Conservation (phyloP, 1,140 invertebrate genomes). For the Sarcophaga bullata region DNA sequence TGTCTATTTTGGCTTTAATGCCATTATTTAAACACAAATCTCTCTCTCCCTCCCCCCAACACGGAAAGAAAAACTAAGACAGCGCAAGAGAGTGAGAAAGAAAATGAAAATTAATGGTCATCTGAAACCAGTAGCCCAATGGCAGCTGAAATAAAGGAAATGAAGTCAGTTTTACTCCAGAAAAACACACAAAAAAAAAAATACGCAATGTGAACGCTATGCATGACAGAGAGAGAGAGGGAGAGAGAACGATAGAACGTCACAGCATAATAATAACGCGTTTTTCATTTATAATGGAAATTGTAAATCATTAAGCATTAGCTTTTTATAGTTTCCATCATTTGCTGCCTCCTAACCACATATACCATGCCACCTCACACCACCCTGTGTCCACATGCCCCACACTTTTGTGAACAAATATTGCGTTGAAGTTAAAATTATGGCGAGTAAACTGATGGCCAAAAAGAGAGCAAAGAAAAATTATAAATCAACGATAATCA, state of each 20-base stretch:
- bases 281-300: slow-evolving; percentile 35
- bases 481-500: background rate
- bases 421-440: background rate
- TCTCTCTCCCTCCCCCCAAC: background rate
- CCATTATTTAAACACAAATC: background rate
- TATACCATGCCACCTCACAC: background rate
- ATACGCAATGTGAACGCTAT: too few species aligned
- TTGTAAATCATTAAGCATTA: slow-evolving; percentile 35
- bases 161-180: too few species aligned
- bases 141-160: too few species aligned
- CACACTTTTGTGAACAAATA: background rate
- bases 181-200: too few species aligned
- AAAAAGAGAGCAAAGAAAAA: background rate
- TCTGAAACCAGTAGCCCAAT: too few species aligned
- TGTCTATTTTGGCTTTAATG: background rate
- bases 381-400: background rate
- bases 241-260: background rate
- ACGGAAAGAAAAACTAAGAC: background rate
- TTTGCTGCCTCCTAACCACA: too few species aligned
- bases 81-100: too few species aligned
- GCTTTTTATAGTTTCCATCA: background rate
- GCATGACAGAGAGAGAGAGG: too few species aligned
- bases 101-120: too few species aligned
- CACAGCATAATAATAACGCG: background rate
- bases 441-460: background rate